phyloP scores from a whole-genome alignment of 2,797 vertebrate genomes.

The Coregonus sp. region DNA sequence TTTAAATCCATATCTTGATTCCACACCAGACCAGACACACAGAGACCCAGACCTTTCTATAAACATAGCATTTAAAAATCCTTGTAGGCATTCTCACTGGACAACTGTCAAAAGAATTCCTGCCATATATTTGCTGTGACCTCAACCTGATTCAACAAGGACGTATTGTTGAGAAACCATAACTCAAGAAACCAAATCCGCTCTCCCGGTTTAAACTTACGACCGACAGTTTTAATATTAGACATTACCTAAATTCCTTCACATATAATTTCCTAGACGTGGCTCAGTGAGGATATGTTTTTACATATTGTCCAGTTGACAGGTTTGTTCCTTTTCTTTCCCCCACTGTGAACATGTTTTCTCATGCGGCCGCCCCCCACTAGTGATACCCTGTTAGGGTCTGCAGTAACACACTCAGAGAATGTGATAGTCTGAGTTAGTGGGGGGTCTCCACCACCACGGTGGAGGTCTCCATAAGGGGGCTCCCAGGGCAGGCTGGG shows the following conservation, averaged over 20 bases:
- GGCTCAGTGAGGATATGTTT: constrained; percentile 57
- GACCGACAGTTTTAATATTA: too few species aligned
- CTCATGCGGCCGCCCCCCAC: constrained; percentile 58
- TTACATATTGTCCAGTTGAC: constrained; percentile 52
- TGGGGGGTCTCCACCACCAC: constrained; percentile 48
- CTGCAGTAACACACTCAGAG: constrained; percentile 27
- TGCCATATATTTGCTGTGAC: constrained; percentile 65
- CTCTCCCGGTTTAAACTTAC: too few species aligned
- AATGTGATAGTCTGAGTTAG: constrained; percentile 47
- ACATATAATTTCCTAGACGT: constrained; percentile 51
- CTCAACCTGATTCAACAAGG: constrained; percentile 61
- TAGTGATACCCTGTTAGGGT: constrained; percentile 41
- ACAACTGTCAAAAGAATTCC: constrained; percentile 60
- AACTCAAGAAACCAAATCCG: constrained; percentile 23
- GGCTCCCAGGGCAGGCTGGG: constrained; percentile 42
- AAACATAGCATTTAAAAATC: constrained; percentile 53
- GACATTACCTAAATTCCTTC: constrained; percentile 55
- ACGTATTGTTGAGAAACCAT: constrained; percentile 64
- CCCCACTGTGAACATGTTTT: constrained; percentile 64
- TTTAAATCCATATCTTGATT: constrained; percentile 6
- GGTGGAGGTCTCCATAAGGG: constrained; percentile 61
- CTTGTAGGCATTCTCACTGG: constrained; percentile 40
- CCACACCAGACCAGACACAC: constrained; percentile 29
- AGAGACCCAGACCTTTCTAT: constrained; percentile 44
- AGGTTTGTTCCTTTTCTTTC: constrained; percentile 65